Base-by-base conservation (phyloP, 1,140 invertebrate genomes). In the Macrobrachium nipponense region DNA sequence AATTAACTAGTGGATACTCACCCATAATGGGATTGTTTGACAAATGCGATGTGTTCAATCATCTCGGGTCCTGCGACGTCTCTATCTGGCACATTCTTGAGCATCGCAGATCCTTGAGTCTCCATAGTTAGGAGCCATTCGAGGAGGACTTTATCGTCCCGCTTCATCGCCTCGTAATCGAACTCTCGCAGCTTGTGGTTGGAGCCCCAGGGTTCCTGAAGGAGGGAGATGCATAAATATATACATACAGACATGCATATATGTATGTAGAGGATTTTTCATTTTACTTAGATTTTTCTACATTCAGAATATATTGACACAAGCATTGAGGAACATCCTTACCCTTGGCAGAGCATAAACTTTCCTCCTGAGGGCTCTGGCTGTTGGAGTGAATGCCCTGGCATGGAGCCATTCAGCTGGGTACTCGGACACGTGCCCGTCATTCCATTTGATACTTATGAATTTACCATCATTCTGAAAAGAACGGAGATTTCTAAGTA, bases 11-110 rank as follows among this genome's bases (percentile, higher is more conserved):
- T 44, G 51, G 2, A 18, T 17, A 86, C 87, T 90, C 89, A 92
- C 90, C 94, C 94, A 89, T 95, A 95, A 89, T 95, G 94, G 4
- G 94, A 95, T 87, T 91, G 91, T 77, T 93, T 92, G 4, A 94
- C 92, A 89, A 95, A 95, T 12, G 93, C 94, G 81, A 95, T 92
- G 87, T 92, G 92, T 11, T 93, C 90, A 0, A 93, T 92, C 62
- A 95, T 89, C 64, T 90, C 91, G 23, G 93, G 91, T 12, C 93
- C 90, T 36, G 94, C 93, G 0, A 91, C 91, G 83, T 92, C 90
- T 17, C 92, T 90, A 51, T 91, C 75, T 0, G 93, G 93, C 0
- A 93, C 92, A 59, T 93, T 92, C 88, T 93, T 90, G 11, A 95
- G 91, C 60, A 95, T 89, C 0, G 93, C 92, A 5, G 95, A 93